These are phyloP conservation scores for Luperina nickerlii DNA, from an alignment of 2,888 invertebrate species.

Conservation along the genomic window DNA sequence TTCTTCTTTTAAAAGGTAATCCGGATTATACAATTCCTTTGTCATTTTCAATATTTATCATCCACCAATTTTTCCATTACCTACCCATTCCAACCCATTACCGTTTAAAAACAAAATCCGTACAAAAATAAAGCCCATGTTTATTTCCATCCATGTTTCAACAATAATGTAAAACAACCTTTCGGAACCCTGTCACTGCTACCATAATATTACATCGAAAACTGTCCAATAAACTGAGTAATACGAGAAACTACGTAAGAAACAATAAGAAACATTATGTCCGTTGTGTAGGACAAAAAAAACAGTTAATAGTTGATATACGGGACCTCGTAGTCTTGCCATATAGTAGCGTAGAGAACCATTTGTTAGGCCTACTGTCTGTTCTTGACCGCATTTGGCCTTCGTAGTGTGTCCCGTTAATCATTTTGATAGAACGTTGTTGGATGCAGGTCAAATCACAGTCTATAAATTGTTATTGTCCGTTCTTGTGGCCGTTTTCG, in stretches of 20 bases:
- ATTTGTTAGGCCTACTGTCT: slow-evolving; percentile 63
- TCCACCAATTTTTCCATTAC: not conserved
- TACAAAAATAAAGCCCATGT: slow-evolving; percentile 1
- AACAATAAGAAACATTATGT: slow-evolving; percentile 58
- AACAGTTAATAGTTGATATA: slow-evolving; percentile 55
- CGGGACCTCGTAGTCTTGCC: slow-evolving; percentile 44
- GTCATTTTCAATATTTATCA: not conserved
- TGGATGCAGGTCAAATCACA: slow-evolving; percentile 45
- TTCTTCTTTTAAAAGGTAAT: not conserved
- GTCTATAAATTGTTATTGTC: slow-evolving; percentile 21
- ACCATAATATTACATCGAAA: slow-evolving; percentile 46
- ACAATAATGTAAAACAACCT: slow-evolving; percentile 4
- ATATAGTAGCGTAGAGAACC: slow-evolving; percentile 54
- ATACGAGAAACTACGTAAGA: slow-evolving; percentile 36
- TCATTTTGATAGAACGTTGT: slow-evolving; percentile 67
- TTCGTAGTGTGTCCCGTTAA: slow-evolving; percentile 60
- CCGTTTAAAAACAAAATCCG: not conserved
- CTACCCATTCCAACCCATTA: not conserved
- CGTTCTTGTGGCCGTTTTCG: not conserved
- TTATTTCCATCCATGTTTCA: slow-evolving; percentile 16
- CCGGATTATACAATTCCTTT: not conserved
- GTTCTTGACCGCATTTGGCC: slow-evolving; percentile 61
- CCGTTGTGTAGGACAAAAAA: slow-evolving; percentile 19
- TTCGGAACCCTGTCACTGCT: slow-evolving; percentile 11
- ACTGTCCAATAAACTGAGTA: slow-evolving; percentile 56